phyloP scores from a whole-genome alignment of 2,113 vertebrate genomes.

The Pao palembangensis region DNA sequence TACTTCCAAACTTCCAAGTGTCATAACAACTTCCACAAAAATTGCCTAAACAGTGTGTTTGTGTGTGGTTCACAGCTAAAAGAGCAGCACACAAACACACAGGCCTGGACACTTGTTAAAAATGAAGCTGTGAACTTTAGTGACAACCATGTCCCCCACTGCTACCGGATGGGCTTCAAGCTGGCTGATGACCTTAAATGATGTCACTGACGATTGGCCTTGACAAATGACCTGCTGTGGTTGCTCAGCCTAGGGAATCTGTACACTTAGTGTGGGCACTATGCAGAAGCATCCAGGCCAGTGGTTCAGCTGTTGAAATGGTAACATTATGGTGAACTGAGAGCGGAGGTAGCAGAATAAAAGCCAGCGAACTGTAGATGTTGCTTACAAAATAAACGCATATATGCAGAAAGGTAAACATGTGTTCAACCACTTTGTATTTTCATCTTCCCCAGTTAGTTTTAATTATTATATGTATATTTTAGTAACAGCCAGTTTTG shows the following conservation, averaged over 20 bases:
- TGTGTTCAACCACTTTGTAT: too few relatives aligned
- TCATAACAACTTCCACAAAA: too few relatives aligned
- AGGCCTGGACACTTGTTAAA: slow-evolving; percentile 5
- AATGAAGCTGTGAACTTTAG: slow-evolving; percentile 1
- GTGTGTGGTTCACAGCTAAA: not conserved
- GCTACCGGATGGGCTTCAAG: slow-evolving; percentile 9
- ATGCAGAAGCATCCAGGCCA: not conserved
- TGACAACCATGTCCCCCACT: not conserved
- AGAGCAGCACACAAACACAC: not conserved
- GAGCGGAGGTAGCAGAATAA: too few relatives aligned
- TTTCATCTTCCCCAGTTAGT: too few relatives aligned
- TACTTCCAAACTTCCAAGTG: not conserved
- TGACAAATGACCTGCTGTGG: slow-evolving; percentile 7
- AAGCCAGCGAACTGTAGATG: not conserved
- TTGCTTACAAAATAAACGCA: not conserved
- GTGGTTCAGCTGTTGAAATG: not conserved
- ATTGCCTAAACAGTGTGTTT: too few relatives aligned
- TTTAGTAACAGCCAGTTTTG: too few relatives aligned
- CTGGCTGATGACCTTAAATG: slow-evolving; percentile 11
- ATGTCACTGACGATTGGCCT: slow-evolving; percentile 3
- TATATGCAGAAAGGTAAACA: not conserved
- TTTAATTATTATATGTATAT: too few relatives aligned
- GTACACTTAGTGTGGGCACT: not conserved
- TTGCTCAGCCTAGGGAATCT: not conserved
- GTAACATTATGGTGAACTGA: not conserved